Conservation (phyloP, 2,888 invertebrate species). For the Nemapogon koenigi region DNA sequence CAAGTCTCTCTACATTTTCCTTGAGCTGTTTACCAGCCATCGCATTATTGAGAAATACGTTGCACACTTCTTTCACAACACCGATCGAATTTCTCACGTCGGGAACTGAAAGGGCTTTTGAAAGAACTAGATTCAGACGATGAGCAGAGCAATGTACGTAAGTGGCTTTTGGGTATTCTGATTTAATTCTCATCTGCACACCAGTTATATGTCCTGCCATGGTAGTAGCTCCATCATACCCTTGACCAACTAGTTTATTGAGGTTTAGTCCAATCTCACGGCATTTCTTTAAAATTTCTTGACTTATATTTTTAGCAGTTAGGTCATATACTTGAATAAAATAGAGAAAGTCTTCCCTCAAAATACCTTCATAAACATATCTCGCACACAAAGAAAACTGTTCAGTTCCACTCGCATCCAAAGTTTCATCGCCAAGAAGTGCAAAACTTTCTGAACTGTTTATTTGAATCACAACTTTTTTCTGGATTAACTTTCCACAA, state of each 20-base stretch:
- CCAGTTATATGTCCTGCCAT: slow-evolving; percentile 2
- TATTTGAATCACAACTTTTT: too few relatives aligned
- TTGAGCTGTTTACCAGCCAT: slow-evolving; percentile 4
- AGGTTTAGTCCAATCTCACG: not conserved
- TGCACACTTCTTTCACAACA: slow-evolving; percentile 8
- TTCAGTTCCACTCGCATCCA: too few relatives aligned
- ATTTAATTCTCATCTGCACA: slow-evolving; percentile 6
- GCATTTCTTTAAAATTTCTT: not conserved
- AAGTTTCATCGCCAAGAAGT: too few relatives aligned
- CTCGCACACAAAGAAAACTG: too few relatives aligned
- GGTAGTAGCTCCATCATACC: not conserved
- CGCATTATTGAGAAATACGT: slow-evolving; percentile 2
- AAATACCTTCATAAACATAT: too few relatives aligned
- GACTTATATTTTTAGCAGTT: not conserved
- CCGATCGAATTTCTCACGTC: slow-evolving; percentile 4
- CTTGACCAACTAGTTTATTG: slow-evolving; percentile 2
- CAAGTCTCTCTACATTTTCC: slow-evolving; percentile 6
- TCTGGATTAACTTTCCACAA: too few relatives aligned
- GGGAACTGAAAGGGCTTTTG: slow-evolving; percentile 6
- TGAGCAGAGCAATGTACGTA: slow-evolving; percentile 5
- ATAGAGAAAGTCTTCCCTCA: not conserved
- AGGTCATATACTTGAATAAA: slow-evolving; percentile 1
- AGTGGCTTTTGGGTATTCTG: slow-evolving; percentile 7
- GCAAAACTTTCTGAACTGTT: too few relatives aligned
- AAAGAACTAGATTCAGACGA: slow-evolving; percentile 5